A percentile compares a stretch with the other conserved stretches of the same genome.
Conservation (phyloP, 1,140 invertebrate species). For the Polypedilum pembai region DNA sequence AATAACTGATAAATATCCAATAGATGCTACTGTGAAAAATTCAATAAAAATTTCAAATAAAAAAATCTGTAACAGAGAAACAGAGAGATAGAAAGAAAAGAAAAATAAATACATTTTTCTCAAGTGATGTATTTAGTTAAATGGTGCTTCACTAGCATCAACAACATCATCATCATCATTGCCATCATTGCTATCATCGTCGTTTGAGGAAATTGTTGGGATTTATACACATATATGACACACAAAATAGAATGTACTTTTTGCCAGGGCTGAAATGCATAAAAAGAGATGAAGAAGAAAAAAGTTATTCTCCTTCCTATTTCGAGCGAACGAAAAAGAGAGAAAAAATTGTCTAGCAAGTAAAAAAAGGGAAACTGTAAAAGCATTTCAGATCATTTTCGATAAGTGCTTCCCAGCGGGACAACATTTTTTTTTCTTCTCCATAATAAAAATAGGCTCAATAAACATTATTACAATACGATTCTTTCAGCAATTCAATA, state of each 20-base stretch:
- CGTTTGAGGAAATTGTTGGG: background rate
- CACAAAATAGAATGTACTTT: no score
- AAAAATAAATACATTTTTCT: background rate
- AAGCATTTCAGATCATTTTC: conserved; percentile 18
- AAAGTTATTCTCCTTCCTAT: no score
- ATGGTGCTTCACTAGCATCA: conserved; percentile 8
- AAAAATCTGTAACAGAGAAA: no score
- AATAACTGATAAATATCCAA: no score
- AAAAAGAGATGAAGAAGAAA: no score
- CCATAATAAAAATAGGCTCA: background rate
- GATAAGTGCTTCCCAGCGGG: conserved; percentile 15
- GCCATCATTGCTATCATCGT: background rate
- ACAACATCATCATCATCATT: background rate
- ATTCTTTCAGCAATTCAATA: conserved; percentile 13
- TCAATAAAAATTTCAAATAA: no score
- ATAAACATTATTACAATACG: background rate
- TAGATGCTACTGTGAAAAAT: no score
- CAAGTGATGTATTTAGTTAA: conserved; percentile 18
- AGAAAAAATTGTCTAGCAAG: conserved; percentile 4
- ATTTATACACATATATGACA: background rate
- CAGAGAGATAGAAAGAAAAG: background rate
- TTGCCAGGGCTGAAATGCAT: no score
- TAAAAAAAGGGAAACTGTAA: conserved; percentile 10
- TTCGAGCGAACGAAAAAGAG: no score
- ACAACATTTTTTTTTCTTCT: background rate